A percentile compares a stretch with the other conserved stretches of the same genome.
These are phyloP conservation scores for Eristalinus aeneus DNA, from an alignment of 2,888 invertebrate species.

Conservation along the genomic window DNA sequence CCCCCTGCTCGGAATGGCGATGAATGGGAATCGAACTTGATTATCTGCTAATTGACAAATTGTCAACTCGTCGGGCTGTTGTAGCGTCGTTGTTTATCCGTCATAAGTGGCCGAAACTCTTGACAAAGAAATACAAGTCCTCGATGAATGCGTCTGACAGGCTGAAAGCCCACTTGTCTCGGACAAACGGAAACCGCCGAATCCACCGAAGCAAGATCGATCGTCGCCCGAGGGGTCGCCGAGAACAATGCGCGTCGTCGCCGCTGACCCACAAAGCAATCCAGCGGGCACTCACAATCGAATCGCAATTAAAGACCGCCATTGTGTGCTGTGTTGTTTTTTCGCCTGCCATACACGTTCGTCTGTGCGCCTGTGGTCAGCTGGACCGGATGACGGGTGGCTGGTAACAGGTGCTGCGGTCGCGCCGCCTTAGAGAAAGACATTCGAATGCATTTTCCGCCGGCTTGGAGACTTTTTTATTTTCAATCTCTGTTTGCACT, in stretches of 20 bases:
- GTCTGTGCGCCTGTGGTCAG: background rate
- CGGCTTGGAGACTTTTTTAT: conserved; percentile 4
- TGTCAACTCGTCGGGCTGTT: background rate
- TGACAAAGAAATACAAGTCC: background rate
- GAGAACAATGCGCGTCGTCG: background rate
- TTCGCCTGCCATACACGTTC: too few species aligned
- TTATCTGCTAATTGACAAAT: background rate
- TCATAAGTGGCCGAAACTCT: background rate
- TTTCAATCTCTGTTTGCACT: conserved; percentile 34
- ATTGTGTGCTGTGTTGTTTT: background rate
- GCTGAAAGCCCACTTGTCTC: background rate
- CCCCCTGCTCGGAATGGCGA: too few species aligned
- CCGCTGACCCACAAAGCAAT: background rate
- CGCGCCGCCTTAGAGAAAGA: background rate
- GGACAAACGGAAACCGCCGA: background rate
- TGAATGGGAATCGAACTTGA: background rate
- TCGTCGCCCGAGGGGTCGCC: background rate
- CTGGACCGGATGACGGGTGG: background rate
- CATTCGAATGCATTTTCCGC: background rate
- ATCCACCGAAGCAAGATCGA: background rate
- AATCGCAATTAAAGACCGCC: background rate
- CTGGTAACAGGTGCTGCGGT: background rate
- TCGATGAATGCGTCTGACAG: background rate
- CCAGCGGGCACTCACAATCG: background rate
- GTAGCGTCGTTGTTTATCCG: background rate